Base-by-base conservation (phyloP, 2,113 vertebrate genomes). In the Rhegmatorhina hoffmannsi region DNA sequence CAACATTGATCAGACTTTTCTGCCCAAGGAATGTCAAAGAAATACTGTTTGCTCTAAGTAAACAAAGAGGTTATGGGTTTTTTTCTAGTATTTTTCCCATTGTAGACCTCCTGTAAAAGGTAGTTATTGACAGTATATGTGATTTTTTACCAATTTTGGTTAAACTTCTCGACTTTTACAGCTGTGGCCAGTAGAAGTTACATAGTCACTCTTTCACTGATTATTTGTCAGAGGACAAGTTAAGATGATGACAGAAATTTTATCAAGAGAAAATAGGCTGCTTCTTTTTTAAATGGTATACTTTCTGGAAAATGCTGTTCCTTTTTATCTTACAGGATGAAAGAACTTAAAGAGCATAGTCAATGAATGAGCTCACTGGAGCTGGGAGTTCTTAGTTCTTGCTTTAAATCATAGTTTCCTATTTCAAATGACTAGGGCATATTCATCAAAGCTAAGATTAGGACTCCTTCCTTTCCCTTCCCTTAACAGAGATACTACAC, bases 351-450 rank as follows among this genome's bases (percentile, higher is more conserved):
- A 68, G 47, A 76, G 43, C 1, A 1, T n/a, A 58, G 47, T 87
- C 56, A 84, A 89, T 79, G 76, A 87, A 49, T 92, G 89, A 96
- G 25, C 36, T 95, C 60, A 94, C 9, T 84, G 86, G 21, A 84
- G 34, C 29, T 78, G 36, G 19, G 66, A 81, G 26, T 52, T 40
- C 76, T 81, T 78, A 63, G 24, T 31, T 89, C 64, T 93, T 82
- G 70, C 56, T 92, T 81, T 50, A 91, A 81, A 53, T 94, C 76
- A 89, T 18, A 72, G 11, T 64, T 94, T 91, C 86, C 58, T 84
- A 40, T 92, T 92, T 84, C 29, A 74, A 90, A 56, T 76, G 10
- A 33, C 49, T 33, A 55, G 49, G 36, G 6, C 68, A 63, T 74
- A 83, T 43, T 69, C 23, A 67, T 89, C 73, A 89, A 92, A 94